phyloP scores from a whole-genome alignment of 2,113 vertebrate species.

The Girardinichthys multiradiatus region DNA sequence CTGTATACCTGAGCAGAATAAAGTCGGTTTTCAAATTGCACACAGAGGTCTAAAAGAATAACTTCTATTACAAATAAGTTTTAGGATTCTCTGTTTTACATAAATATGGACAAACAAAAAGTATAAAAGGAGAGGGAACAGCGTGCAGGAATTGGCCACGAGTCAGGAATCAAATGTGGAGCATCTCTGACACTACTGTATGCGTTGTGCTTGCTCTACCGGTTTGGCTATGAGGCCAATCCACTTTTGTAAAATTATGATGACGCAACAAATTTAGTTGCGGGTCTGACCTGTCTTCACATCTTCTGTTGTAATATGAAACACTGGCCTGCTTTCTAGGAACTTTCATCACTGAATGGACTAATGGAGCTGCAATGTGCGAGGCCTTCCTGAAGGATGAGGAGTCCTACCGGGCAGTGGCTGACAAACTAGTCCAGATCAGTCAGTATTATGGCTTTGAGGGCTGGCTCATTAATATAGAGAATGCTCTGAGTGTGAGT shows the following conservation, averaged over 20 bases:
- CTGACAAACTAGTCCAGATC: constrained; percentile 86
- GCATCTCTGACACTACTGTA: too few relatives aligned
- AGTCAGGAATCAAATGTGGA: too few relatives aligned
- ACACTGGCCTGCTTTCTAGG: constrained; percentile 73
- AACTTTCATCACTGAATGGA: constrained; percentile 96
- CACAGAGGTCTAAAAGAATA: too few relatives aligned
- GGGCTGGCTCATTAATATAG: constrained; percentile 95
- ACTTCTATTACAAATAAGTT: too few relatives aligned
- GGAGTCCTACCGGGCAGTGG: constrained; percentile 78
- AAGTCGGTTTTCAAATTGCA: too few relatives aligned
- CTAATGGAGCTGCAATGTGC: constrained; percentile 77
- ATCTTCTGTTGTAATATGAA: background rate
- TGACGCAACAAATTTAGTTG: background rate
- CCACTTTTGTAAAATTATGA: background rate
- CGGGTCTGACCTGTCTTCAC: background rate
- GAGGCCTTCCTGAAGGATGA: constrained; percentile 86
- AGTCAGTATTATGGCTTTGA: constrained; percentile 87
- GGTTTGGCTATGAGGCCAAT: too few relatives aligned
- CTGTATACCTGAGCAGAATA: too few relatives aligned
- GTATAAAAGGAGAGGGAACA: too few relatives aligned
- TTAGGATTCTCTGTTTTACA: too few relatives aligned
- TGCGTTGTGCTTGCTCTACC: too few relatives aligned
- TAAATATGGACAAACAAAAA: too few relatives aligned
- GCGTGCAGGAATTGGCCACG: too few relatives aligned
- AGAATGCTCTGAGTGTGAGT: constrained; percentile 91